phyloP scores from a whole-genome alignment of 2,888 invertebrate species.

The Meghimatium bilineatum region DNA sequence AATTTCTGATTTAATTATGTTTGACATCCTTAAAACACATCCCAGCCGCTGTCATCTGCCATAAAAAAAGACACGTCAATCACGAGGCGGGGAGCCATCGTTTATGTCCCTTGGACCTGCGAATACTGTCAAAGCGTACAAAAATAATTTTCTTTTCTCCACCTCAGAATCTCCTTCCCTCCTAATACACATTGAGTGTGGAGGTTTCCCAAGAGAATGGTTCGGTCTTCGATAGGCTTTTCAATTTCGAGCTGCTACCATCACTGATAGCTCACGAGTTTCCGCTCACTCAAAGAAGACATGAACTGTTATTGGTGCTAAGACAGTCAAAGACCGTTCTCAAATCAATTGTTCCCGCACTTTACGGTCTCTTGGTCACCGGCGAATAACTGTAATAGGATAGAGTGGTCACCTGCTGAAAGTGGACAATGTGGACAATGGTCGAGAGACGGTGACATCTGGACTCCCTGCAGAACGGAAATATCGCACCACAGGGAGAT shows the following conservation, averaged over 20 bases:
- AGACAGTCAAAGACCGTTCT: background rate
- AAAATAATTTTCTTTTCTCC: conserved; percentile 22
- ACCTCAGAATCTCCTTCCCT: conserved; percentile 12
- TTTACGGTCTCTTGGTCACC: conserved; percentile 31
- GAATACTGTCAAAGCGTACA: conserved; percentile 31
- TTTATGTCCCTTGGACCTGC: conserved; percentile 9
- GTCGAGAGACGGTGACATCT: conserved; percentile 36
- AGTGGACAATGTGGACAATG: conserved; percentile 22
- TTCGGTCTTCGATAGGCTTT: conserved; percentile 24
- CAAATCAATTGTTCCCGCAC: conserved; percentile 7
- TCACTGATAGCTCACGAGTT: background rate
- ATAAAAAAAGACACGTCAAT: conserved; percentile 33
- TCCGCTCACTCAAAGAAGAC: conserved; percentile 1
- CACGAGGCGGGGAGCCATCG: conserved; percentile 14
- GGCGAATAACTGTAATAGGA: conserved; percentile 37
- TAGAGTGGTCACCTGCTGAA: conserved; percentile 46
- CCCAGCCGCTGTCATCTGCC: conserved; percentile 23
- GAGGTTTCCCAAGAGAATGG: conserved; percentile 13
- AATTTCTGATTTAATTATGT: conserved; percentile 25
- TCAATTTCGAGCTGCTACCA: background rate
- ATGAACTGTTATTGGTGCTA: conserved; percentile 3
- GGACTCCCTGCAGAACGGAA: conserved; percentile 38
- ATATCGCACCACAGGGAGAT: conserved; percentile 24
- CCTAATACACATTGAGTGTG: background rate
- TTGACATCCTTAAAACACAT: conserved; percentile 11